Conservation (phyloP, 2,888 invertebrate genomes). For the Cerastis rubricosa region DNA sequence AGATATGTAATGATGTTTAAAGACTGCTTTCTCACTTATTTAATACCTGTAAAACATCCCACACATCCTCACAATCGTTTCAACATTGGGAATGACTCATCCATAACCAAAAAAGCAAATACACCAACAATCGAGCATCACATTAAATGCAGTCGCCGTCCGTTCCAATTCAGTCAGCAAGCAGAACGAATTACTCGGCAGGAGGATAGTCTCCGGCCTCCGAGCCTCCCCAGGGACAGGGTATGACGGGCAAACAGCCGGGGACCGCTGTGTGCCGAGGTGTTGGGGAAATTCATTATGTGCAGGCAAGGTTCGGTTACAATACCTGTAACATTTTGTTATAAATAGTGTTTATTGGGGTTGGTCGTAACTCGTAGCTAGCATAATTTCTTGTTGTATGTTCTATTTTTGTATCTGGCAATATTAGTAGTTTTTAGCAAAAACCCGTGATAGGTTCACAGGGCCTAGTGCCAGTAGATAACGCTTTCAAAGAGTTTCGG, state of each 20-base stretch:
- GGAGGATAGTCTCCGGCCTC: constrained; percentile 25
- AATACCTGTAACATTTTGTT: constrained; percentile 19
- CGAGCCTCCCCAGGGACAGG: background rate
- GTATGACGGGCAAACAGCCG: constrained; percentile 42
- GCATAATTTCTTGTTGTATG: background rate
- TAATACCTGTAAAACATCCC: background rate
- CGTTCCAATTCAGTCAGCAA: constrained; percentile 55
- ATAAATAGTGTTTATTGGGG: background rate
- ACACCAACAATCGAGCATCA: constrained; percentile 32
- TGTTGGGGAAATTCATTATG: constrained; percentile 55
- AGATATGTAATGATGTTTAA: background rate
- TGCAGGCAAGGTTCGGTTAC: constrained; percentile 16
- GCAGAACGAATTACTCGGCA: constrained; percentile 56
- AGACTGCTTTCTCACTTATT: background rate
- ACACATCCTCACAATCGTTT: constrained; percentile 13
- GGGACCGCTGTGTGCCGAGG: constrained; percentile 36
- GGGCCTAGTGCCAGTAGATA: no score
- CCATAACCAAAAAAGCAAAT: constrained; percentile 33
- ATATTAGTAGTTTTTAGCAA: background rate
- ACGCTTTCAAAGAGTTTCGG: background rate
- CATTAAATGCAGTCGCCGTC: constrained; percentile 55
- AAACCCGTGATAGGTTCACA: background rate
- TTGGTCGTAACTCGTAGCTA: background rate
- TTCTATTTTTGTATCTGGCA: background rate
- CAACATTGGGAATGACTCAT: background rate